phyloP scores from a whole-genome alignment of 1,140 invertebrate genomes.

The Caenorhabditis remanei region DNA sequence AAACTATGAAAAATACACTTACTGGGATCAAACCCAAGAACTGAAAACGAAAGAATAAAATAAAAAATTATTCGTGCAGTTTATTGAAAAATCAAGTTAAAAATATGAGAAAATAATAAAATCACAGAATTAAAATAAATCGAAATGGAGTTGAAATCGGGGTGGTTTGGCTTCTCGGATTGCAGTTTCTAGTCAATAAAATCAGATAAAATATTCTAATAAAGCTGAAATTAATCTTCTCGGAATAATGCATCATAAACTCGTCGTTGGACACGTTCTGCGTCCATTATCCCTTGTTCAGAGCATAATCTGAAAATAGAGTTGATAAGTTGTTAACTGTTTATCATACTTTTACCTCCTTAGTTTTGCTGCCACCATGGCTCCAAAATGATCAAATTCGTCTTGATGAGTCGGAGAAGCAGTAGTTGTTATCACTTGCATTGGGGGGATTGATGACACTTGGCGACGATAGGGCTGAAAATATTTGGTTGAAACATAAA shows the following conservation, averaged over 20 bases:
- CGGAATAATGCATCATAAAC: conserved; percentile 3
- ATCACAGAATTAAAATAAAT: no score
- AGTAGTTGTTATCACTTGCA: background rate
- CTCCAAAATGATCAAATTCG: conserved; percentile 43
- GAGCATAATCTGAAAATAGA: background rate
- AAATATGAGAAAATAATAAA: no score
- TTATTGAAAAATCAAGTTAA: no score
- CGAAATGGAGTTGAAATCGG: no score
- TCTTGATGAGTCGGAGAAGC: conserved; percentile 4
- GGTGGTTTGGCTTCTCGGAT: no score
- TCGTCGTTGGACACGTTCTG: conserved; percentile 1
- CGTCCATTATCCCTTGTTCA: background rate
- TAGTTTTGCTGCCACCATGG: background rate
- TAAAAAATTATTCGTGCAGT: no score
- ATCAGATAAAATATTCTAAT: no score
- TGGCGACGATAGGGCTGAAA: conserved; percentile 24
- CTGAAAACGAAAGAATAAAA: no score
- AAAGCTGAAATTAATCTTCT: background rate
- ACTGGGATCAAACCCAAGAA: no score
- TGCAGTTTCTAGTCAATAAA: no score
- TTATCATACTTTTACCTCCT: background rate
- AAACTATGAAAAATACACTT: no score
- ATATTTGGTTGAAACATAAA: background rate
- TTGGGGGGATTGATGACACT: background rate
- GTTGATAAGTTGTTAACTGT: no score